Base-by-base conservation (phyloP, 2,888 invertebrate species). In the Atrina japonica region DNA sequence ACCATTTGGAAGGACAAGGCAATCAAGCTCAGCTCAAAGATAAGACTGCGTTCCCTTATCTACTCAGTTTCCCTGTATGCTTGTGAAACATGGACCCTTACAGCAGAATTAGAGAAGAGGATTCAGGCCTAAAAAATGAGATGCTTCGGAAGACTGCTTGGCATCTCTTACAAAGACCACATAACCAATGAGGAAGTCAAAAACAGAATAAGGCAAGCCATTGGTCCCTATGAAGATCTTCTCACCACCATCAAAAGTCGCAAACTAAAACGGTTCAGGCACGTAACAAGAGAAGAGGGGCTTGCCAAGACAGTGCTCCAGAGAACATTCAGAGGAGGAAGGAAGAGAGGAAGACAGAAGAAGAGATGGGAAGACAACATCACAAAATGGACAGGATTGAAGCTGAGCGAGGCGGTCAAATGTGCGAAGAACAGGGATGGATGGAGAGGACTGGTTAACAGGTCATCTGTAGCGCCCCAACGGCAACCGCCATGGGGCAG, bases 61-160 rank as follows among this genome's bases (percentile, higher is more conserved):
- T 9, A 9, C 16, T 53, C 65, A 7, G 25, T 65, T 40, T 65
- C 55, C 29, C 53, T 52, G 18, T 21, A 55, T 40, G 53, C 40
- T 27, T 65, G 43, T 35, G 65, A 65, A 40, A 53, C 65, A 11
- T 41, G 65, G 65, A 64, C 53, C 9, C 53, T 41, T 25, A 27
- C 55, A 23, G 27, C 65, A 65, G 59, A 59, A 25, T 1, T 5
- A 59, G 59, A 59, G 43, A 45, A 43, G n/a, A 59, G 21, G 30
- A 56, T 56, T 23, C 6, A 9, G 29, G 25, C 11, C 21, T 43
- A 14, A 11, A 40, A 1, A 30, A 56, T 56, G 25, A 45, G 43
- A 45, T 65, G 43, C 50, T 53, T 16, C 23, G 41, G 55, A 55
- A 53, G 27, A 30, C 25, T 50, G 7, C 18, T 63, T 5, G 25